These are phyloP conservation scores for Gobionotothen gibberifrons DNA, from an alignment of 2,797 vertebrate species.

Conservation along the genomic window DNA sequence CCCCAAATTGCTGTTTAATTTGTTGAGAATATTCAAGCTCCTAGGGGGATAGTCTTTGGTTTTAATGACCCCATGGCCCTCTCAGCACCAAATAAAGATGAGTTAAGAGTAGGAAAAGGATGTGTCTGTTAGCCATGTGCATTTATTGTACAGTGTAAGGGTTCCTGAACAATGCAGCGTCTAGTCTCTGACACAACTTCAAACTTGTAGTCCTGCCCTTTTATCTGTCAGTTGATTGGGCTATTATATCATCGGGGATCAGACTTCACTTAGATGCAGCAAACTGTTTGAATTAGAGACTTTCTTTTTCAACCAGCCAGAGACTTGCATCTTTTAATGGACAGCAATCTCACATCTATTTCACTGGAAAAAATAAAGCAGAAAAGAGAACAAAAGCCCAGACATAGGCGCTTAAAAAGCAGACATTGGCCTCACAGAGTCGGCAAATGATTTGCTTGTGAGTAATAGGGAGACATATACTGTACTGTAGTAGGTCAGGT, in stretches of 20 bases:
- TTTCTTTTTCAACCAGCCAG: not conserved
- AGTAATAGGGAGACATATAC: conserved; percentile 16
- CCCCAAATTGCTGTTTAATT: conserved; percentile 19
- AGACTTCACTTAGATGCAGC: conserved; percentile 26
- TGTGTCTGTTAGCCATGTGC: not conserved
- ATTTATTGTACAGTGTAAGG: not conserved
- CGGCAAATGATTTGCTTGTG: not conserved
- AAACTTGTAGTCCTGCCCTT: conserved; percentile 16
- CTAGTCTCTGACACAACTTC: conserved; percentile 6
- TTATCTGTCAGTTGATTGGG: conserved; percentile 20
- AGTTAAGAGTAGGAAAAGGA: not conserved
- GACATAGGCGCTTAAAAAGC: conserved; percentile 16
- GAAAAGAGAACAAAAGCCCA: conserved; percentile 14
- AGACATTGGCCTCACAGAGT: conserved; percentile 35
- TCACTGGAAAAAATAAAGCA: conserved; percentile 24
- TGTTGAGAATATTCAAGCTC: conserved; percentile 10
- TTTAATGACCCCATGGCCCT: conserved; percentile 11
- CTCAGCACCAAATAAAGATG: conserved; percentile 5
- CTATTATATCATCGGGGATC: conserved; percentile 18
- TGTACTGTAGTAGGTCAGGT: not conserved
- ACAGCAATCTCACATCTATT: conserved; percentile 34
- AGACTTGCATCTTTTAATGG: conserved; percentile 30
- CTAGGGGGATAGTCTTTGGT: not conserved
- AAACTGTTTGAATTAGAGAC: conserved; percentile 31
- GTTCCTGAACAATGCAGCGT: conserved; percentile 10